These are phyloP conservation scores for Cyanocitta stelleri DNA, from an alignment of 2,113 vertebrate species.

Conservation along the genomic window DNA sequence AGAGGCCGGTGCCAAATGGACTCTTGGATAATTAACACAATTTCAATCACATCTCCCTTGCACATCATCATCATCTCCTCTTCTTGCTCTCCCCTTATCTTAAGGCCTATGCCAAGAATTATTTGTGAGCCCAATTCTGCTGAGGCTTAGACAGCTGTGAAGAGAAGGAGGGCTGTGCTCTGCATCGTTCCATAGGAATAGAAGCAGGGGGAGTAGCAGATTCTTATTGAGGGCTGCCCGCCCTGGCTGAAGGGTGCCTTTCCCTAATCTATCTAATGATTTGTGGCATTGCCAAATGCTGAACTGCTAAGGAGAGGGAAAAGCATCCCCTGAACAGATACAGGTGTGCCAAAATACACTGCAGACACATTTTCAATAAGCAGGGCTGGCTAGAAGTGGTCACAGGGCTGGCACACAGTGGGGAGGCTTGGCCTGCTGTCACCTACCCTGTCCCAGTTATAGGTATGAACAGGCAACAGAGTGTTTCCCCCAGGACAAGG, in stretches of 20 bases:
- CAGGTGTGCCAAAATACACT: not conserved
- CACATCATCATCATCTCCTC: not conserved
- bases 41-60: not conserved
- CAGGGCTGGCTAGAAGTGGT: not conserved
- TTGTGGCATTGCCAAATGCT: not conserved
- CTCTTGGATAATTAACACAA: not conserved
- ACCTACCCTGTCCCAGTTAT: fast-evolving
- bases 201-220: not conserved
- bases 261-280: not conserved
- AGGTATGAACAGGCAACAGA: not conserved
- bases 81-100: not conserved
- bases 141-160: not conserved
- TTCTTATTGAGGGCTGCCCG: not conserved
- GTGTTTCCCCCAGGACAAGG: not conserved
- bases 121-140: not conserved
- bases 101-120: not conserved
- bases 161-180: not conserved
- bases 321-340: not conserved
- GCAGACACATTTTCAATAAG: not conserved
- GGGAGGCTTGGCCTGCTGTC: not conserved
- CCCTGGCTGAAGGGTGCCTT: not conserved
- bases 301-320: not conserved
- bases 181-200: not conserved
- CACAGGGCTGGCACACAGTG: too few species aligned
- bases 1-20: not conserved